Evolutionary conservation across 2,113 vertebrate species (phyloP).

Genomic region (Gobio gobio): DNA sequence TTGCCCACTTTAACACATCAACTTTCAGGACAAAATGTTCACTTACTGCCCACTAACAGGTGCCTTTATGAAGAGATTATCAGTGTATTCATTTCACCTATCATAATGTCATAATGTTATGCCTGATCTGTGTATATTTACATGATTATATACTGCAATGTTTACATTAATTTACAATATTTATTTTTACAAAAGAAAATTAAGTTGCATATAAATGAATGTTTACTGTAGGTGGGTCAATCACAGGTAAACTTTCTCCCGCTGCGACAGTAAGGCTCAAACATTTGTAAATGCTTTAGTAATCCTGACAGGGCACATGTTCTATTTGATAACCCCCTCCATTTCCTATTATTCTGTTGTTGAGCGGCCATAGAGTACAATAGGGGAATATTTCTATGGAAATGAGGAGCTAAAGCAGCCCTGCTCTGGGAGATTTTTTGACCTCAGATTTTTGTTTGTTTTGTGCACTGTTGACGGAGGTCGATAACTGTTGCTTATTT

Average conservation of each 20-base stretch:
- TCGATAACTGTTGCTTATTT: conserved; percentile 40
- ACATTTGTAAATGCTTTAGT: background rate
- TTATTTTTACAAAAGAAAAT: background rate
- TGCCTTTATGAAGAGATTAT: no score
- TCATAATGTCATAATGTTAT: no score
- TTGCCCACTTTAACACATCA: no score
- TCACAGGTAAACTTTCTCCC: conserved; percentile 2
- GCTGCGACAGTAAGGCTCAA: conserved; percentile 7
- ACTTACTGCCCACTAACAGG: no score
- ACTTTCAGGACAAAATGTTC: no score
- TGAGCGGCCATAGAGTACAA: background rate
- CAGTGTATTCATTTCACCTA: no score
- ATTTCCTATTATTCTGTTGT: conserved; percentile 1
- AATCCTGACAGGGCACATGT: background rate
- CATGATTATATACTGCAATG: background rate
- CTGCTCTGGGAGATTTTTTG: conserved; percentile 10
- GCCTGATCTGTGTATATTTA: no score
- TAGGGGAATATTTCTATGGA: background rate
- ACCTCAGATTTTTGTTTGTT: conserved; percentile 15
- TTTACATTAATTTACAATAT: background rate
- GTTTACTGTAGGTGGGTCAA: background rate
- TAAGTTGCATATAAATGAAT: background rate
- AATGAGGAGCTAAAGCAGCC: conserved; percentile 1
- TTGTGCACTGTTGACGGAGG: conserved; percentile 14
- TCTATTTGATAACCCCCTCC: background rate